Conservation (phyloP, 2,888 invertebrate genomes). For the Caenorhabditis macrosperma region DNA sequence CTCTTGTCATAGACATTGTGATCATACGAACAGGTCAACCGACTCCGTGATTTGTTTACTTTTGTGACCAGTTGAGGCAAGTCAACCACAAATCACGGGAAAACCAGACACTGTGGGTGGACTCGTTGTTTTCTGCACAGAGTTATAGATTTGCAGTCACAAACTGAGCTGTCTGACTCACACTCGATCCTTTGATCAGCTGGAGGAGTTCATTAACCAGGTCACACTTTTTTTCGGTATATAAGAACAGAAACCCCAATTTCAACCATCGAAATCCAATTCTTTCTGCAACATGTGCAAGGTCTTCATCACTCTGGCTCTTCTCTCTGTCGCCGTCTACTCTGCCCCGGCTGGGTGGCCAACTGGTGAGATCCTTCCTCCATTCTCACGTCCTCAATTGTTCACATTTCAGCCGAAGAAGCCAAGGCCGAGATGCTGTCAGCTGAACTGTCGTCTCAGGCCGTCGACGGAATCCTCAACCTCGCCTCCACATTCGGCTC, state of each 20-base stretch:
- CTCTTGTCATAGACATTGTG: background rate
- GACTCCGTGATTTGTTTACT: background rate
- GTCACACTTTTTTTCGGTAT: background rate
- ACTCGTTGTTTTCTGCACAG: too few relatives aligned
- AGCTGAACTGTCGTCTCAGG: background rate
- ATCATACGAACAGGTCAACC: background rate
- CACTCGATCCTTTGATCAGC: background rate
- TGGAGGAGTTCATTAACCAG: background rate
- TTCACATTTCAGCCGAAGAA: constrained; percentile 30
- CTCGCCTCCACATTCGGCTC: constrained; percentile 2
- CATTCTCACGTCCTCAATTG: background rate
- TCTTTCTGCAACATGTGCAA: constrained; percentile 21
- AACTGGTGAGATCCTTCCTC: constrained; percentile 1
- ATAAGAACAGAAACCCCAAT: background rate
- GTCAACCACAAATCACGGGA: background rate
- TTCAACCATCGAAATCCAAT: background rate
- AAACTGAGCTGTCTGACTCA: background rate
- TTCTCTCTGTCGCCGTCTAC: constrained; percentile 4
- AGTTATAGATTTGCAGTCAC: too few relatives aligned
- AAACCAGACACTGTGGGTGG: background rate
- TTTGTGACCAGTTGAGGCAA: constrained; percentile 9
- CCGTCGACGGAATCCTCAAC: background rate
- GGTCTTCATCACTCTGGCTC: constrained; percentile 16
- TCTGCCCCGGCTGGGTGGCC: constrained; percentile 20
- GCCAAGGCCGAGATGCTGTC: constrained; percentile 13